A percentile compares a stretch with the other conserved stretches of the same genome.
These are phyloP conservation scores for Phylloscopus trochilus DNA, from an alignment of 2,113 vertebrate genomes.

Conservation along the genomic window DNA sequence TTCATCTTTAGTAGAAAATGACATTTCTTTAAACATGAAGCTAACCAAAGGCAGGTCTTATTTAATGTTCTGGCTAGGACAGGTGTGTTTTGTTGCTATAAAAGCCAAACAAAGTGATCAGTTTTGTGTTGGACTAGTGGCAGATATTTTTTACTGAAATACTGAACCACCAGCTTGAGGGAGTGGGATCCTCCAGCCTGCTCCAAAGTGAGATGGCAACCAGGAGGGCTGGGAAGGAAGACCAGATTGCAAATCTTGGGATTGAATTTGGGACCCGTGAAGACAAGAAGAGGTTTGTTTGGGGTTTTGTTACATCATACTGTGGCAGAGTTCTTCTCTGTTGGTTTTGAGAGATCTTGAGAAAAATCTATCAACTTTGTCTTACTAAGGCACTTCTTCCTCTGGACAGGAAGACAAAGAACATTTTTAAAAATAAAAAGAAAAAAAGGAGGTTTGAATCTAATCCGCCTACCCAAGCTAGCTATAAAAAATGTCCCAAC, in stretches of 20 bases:
- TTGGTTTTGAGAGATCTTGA: not conserved
- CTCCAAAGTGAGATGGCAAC: not conserved
- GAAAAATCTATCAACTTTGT: not conserved
- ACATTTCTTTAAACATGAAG: not conserved
- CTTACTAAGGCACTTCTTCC: not conserved
- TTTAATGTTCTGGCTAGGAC: not conserved
- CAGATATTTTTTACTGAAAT: not conserved
- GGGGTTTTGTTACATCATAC: not conserved
- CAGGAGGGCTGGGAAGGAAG: not conserved
- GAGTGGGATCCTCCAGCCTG: not conserved
- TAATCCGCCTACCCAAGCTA: not conserved
- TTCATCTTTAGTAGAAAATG: not conserved
- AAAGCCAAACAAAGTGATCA: not conserved
- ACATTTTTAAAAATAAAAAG: not conserved
- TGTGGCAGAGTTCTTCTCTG: not conserved
- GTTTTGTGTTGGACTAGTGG: not conserved
- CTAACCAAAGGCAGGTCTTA: not conserved
- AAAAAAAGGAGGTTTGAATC: not conserved
- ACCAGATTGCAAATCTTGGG: not conserved
- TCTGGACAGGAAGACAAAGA: not conserved
- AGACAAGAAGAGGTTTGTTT: not conserved
- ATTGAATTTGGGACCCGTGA: not conserved
- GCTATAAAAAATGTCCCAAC: not conserved
- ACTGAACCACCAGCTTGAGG: rapidly evolving
- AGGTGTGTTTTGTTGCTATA: not conserved